Percentiles rank a stretch among this genome's conserved stretches.
phyloP scores from a whole-genome alignment of 2,797 vertebrate genomes.

The Bufotes viridis region DNA sequence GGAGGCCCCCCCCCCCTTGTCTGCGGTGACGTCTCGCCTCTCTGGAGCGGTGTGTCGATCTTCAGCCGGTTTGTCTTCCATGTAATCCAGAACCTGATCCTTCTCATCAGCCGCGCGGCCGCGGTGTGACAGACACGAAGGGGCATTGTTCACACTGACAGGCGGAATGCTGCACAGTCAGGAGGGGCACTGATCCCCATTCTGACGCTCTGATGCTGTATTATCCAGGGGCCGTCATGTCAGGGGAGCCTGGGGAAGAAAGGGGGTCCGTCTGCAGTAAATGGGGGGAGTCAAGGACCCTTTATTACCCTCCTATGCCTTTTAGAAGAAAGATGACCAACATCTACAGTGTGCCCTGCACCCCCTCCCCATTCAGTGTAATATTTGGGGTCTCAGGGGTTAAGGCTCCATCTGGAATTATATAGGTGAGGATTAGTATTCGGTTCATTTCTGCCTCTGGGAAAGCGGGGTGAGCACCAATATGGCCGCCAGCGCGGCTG shows the following conservation, averaged over 20 bases:
- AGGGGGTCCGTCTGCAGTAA: too few species aligned
- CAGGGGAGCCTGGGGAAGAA: neutral
- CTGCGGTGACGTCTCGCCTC: neutral
- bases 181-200: neutral
- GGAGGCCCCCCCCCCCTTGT: neutral
- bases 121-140: neutral
- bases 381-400: neutral
- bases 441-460: too few species aligned
- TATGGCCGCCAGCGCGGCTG: too few species aligned
- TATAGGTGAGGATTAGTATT: too few species aligned
- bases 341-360: neutral
- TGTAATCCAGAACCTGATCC: neutral
- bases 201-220: neutral
- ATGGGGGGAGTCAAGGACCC: too few species aligned
- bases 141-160: constrained; percentile 14
- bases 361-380: neutral
- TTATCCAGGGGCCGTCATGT: neutral
- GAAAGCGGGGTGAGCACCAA: too few species aligned
- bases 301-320: neutral
- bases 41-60: neutral
- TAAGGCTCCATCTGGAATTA: too few species aligned
- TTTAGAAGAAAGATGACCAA: neutral
- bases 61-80: constrained; percentile 2
- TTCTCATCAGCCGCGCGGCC: neutral
- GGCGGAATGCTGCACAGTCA: neutral